Percentiles rank a stretch among this genome's conserved stretches.
Evolutionary conservation across 2,888 invertebrate species (phyloP).

Genomic region (Epinotia demarniana): DNA sequence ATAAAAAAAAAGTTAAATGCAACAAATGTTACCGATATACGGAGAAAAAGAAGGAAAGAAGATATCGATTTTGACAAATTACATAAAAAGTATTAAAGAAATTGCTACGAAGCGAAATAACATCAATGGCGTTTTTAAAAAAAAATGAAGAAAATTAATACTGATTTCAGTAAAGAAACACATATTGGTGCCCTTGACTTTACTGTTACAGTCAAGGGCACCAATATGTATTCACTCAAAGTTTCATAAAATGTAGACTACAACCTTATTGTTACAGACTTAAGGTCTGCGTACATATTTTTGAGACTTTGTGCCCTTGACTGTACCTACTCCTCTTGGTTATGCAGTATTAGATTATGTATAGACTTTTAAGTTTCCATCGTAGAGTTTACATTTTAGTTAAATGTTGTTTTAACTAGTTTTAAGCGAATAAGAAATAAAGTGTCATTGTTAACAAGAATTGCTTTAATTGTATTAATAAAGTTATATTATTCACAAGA

Average conservation of each 20-base stretch:
- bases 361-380: neutral
- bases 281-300: no score
- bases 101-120: no score
- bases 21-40: neutral
- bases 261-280: no score
- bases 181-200: no score
- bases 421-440: neutral
- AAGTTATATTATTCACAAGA: neutral
- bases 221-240: no score
- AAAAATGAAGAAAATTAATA: neutral
- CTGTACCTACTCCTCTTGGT: no score
- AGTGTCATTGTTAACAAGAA: neutral
- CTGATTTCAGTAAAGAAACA: no score
- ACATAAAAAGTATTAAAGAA: no score
- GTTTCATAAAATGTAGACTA: no score
- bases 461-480: neutral
- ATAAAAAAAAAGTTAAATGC: neutral
- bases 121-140: neutral
- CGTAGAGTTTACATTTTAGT: neutral
- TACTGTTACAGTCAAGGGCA: no score
- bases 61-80: neutral
- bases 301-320: no score
- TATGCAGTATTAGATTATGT: no score
- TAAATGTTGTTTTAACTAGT: neutral
- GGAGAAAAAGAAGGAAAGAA: slow-evolving; percentile 3